phyloP scores from a whole-genome alignment of 2,888 invertebrate species.

The Beris chalybata region DNA sequence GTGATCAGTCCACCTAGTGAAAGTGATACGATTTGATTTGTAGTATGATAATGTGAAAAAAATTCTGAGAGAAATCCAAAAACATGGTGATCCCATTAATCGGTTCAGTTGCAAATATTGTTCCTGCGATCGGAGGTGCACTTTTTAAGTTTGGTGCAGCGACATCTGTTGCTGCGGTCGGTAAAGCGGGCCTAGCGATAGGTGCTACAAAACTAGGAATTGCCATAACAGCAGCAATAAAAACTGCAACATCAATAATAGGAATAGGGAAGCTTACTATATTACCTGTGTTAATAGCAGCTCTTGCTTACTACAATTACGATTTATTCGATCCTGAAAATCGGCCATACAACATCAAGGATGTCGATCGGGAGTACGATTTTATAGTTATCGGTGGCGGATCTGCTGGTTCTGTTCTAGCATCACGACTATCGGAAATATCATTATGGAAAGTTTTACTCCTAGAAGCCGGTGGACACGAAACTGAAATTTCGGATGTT shows the following conservation, averaged over 20 bases:
- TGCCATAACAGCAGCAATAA: conserved; percentile 65
- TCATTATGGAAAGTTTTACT: conserved; percentile 77
- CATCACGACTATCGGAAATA: conserved; percentile 77
- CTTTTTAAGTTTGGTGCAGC: conserved; percentile 54
- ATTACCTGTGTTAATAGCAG: conserved; percentile 73
- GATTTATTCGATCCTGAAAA: conserved; percentile 84
- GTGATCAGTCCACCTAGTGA: neutral
- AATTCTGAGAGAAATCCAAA: conserved; percentile 19
- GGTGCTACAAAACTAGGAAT: conserved; percentile 53
- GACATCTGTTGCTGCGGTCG: conserved; percentile 45
- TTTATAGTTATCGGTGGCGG: conserved; percentile 83
- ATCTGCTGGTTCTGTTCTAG: conserved; percentile 81
- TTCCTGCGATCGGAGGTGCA: conserved; percentile 50
- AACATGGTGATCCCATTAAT: conserved; percentile 51
- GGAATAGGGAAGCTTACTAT: conserved; percentile 74
- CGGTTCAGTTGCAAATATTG: conserved; percentile 46
- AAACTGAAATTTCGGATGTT: conserved; percentile 84
- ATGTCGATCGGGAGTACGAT: conserved; percentile 72
- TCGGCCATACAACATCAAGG: conserved; percentile 70
- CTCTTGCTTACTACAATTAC: conserved; percentile 81
- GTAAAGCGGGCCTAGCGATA: conserved; percentile 53
- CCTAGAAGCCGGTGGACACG: conserved; percentile 84
- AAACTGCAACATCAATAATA: conserved; percentile 69
- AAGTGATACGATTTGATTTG: conserved; percentile 24
- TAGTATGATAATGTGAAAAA: conserved; percentile 10